Base-by-base conservation (phyloP, 2,797 vertebrate genomes). In the Hephaestus fuliginosus region DNA sequence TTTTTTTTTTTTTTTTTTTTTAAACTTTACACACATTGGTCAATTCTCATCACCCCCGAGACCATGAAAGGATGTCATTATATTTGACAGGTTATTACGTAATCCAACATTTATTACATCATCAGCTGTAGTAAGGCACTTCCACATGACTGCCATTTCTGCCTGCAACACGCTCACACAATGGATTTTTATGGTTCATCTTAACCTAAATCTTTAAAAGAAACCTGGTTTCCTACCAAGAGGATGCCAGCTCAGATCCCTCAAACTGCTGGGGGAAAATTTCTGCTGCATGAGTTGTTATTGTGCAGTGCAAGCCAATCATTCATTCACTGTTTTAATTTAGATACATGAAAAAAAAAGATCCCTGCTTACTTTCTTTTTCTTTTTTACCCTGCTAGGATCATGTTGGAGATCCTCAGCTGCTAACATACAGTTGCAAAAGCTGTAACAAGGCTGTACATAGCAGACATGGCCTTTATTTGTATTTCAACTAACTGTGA, bases 41-140 rank as follows among this genome's bases (percentile, higher is more conserved):
- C 44, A 53, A 49, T 62, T 28, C 28, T 67, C 39, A 66, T 69
- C 46, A 33, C 1, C n/a, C 15, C 30, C 1, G 22, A 51, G 10
- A n/a, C 17, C 4, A 7, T 64, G 43, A 36, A 52, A 46, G 1
- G 36, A 78, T 58, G 46, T 28, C 56, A 55, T 66, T 60, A 66
- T 30, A 65, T 46, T 49, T 51, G 46, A 70, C 60, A 15, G 36
- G 17, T 30, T 63, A n/a, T 84, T 80, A 64, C 12, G 56, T 83
- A 86, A 85, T 44, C 13, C 10, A 10, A 62, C 55, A 73, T 74
- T 52, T 58, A 72, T 81, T 64, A 69, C 72, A 51, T 77, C 58
- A 85, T 76, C 61, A 53, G 63, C 74, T 72, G 69, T 55, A 62
- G 22, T 44, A 30, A 73, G 63, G 57, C 36, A 39, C 36, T 7